phyloP scores from a whole-genome alignment of 2,797 vertebrate genomes.

The Loris lydekkerianus region DNA sequence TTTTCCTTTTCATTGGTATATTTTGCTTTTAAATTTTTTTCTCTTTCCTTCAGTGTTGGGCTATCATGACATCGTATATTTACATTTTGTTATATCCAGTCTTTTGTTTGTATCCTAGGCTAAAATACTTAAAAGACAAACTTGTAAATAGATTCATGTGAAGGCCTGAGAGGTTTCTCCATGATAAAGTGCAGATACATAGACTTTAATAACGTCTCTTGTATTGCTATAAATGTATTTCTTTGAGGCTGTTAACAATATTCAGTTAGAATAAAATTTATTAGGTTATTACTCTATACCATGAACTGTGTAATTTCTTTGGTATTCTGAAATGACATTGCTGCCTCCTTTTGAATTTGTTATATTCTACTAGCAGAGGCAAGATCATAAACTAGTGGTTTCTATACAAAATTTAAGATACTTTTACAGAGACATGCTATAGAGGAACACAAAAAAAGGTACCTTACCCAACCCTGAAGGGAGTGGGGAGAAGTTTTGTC shows the following conservation, averaged over 20 bases:
- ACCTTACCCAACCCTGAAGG: not conserved
- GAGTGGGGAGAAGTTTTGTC: not conserved
- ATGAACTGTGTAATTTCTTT: not conserved
- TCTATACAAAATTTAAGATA: not conserved
- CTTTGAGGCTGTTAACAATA: not conserved
- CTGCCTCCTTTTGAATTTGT: slow-evolving; percentile 27
- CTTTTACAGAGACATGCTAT: not conserved
- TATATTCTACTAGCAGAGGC: not conserved
- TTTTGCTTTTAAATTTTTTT: not conserved
- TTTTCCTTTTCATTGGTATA: not conserved
- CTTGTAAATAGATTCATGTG: not conserved
- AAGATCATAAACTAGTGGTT: not conserved
- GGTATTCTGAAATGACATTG: slow-evolving; percentile 3
- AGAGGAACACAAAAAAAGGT: not conserved
- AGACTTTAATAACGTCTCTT: not conserved
- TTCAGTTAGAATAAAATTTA: not conserved
- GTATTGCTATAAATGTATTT: not conserved
- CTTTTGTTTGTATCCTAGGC: slow-evolving; percentile 9
- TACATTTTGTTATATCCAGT: not conserved
- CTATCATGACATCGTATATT: not conserved
- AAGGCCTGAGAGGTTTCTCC: not conserved
- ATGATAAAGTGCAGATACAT: not conserved
- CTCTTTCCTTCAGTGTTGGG: not conserved
- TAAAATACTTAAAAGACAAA: slow-evolving; percentile 38
- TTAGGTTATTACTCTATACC: not conserved